Percentiles rank a stretch among this genome's conserved stretches.
Evolutionary conservation across 2,888 invertebrate species (phyloP).

Genomic region (Aleiodes alternator): DNA sequence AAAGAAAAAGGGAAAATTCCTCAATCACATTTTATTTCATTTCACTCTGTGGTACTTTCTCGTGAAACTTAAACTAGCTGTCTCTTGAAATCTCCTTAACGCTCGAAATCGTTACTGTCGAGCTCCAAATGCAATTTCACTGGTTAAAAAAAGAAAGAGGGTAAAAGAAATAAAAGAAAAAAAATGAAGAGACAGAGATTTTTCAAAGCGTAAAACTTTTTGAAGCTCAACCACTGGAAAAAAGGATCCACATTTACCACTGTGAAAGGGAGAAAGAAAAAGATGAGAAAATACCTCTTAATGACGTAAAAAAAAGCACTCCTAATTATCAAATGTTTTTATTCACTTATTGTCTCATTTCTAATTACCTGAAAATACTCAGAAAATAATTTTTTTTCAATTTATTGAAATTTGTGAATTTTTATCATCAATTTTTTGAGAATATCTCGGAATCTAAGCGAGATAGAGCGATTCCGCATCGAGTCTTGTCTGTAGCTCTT

Average conservation of each 20-base stretch:
- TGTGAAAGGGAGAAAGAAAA: no score
- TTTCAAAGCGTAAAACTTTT: constrained; percentile 29
- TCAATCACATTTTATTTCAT: neutral
- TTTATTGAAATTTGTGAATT: no score
- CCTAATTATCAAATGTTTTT: no score
- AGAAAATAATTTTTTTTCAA: no score
- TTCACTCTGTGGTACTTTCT: neutral
- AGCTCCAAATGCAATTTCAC: constrained; percentile 19
- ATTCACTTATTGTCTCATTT: no score
- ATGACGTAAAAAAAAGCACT: neutral
- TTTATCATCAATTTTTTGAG: no score
- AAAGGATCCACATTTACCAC: neutral
- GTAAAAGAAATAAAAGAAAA: neutral
- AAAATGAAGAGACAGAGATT: neutral
- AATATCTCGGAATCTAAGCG: no score
- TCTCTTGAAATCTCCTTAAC: constrained; percentile 27
- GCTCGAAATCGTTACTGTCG: constrained; percentile 24
- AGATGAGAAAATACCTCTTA: neutral
- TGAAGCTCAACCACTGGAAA: constrained; percentile 12
- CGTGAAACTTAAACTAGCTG: constrained; percentile 28
- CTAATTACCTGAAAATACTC: no score
- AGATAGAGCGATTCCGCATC: no score
- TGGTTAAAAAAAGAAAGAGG: neutral
- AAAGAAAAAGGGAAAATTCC: neutral
- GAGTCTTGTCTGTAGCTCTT: no score